These are phyloP conservation scores for Galerucella nymphaeae DNA, from an alignment of 2,888 invertebrate species.

Conservation along the genomic window DNA sequence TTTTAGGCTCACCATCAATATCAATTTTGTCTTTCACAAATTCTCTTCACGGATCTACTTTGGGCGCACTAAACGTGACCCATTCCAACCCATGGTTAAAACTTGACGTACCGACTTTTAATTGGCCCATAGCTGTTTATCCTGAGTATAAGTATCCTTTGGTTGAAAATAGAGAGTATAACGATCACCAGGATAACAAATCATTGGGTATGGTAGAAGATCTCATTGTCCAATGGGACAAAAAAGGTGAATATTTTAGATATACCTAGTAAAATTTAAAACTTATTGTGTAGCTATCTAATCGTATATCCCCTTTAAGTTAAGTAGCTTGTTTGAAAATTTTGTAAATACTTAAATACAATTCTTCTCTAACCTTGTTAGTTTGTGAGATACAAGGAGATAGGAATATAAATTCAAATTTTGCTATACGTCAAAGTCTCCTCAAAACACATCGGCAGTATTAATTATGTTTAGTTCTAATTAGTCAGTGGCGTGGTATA, in stretches of 20 bases:
- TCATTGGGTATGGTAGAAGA: slow-evolving; percentile 77
- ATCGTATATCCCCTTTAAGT: no score
- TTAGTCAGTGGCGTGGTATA: no score
- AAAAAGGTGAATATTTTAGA: slow-evolving; percentile 64
- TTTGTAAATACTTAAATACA: no score
- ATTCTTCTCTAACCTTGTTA: no score
- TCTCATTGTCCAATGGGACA: slow-evolving; percentile 72
- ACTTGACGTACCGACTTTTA: slow-evolving; percentile 91
- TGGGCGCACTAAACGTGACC: slow-evolving; percentile 86
- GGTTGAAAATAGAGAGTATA: slow-evolving; percentile 80
- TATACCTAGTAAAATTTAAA: not conserved
- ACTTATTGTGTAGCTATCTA: no score
- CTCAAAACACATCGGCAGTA: no score
- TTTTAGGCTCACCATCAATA: slow-evolving; percentile 79
- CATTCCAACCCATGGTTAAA: slow-evolving; percentile 77
- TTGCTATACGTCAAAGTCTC: no score
- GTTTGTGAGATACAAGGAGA: no score
- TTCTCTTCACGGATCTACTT: slow-evolving; percentile 94
- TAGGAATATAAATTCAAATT: no score
- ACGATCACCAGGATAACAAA: slow-evolving; percentile 82
- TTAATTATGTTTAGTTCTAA: no score
- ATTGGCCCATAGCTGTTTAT: slow-evolving; percentile 95
- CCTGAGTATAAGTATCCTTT: slow-evolving; percentile 95
- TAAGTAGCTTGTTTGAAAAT: no score
- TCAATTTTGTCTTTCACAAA: slow-evolving; percentile 88